These are phyloP conservation scores for Grammomys surdaster DNA, from an alignment of 2,113 vertebrate genomes.

Conservation along the genomic window DNA sequence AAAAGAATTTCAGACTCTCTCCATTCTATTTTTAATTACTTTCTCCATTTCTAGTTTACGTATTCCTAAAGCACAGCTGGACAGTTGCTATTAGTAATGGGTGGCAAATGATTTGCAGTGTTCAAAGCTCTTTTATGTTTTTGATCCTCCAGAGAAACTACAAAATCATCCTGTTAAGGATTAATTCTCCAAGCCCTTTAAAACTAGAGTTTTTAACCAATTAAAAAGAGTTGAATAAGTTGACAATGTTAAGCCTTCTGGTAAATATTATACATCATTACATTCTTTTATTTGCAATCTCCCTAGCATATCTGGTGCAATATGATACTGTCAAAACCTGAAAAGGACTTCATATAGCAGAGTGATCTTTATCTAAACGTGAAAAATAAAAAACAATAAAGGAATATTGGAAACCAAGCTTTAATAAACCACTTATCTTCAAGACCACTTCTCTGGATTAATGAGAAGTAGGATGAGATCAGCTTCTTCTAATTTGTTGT, in stretches of 20 bases:
- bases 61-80: slow-evolving; percentile 18
- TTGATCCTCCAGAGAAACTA: background rate
- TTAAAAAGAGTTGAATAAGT: background rate
- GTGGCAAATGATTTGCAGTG: background rate
- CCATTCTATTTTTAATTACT: slow-evolving; percentile 33
- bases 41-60: background rate
- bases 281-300: background rate
- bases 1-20: background rate
- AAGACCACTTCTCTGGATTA: background rate
- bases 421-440: background rate
- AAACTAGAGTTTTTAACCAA: background rate
- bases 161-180: background rate
- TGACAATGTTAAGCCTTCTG: background rate
- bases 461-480: background rate
- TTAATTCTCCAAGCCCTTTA: background rate
- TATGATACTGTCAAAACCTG: background rate
- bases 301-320: background rate
- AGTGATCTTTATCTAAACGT: slow-evolving; percentile 18
- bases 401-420: background rate
- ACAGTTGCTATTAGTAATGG: slow-evolving; percentile 1
- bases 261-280: background rate
- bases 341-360: background rate
- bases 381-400: background rate
- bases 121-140: background rate
- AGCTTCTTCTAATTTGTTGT: background rate